These are phyloP conservation scores for Penaeus monodon DNA, from an alignment of 2,888 invertebrate species.

Conservation along the genomic window DNA sequence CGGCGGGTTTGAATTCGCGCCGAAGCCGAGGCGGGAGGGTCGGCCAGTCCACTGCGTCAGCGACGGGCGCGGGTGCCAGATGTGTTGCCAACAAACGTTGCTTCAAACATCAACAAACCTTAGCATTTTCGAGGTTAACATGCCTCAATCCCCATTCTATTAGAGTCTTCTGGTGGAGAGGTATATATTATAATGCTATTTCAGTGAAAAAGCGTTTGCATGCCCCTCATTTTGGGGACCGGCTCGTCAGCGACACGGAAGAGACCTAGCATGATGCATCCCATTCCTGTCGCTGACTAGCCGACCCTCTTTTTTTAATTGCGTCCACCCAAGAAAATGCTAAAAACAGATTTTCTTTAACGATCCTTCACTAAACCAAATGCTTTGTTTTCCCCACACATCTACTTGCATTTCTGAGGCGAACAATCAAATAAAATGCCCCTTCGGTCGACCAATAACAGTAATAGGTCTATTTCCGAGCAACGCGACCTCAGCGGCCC, in stretches of 20 bases:
- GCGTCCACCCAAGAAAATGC: background rate
- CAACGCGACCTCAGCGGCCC: conserved; percentile 30
- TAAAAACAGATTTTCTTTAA: background rate
- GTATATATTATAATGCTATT: background rate
- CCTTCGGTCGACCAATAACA: conserved; percentile 8
- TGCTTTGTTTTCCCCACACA: background rate
- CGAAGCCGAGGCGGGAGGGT: conserved; percentile 20
- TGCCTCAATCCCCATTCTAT: too few relatives aligned
- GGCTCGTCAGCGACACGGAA: conserved; percentile 39
- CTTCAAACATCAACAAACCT: too few relatives aligned
- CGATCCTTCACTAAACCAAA: background rate
- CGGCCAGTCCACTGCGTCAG: conserved; percentile 38
- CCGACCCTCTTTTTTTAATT: conserved; percentile 37
- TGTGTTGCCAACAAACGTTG: too few relatives aligned
- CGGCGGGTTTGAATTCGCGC: conserved; percentile 23
- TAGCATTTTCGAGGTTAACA: too few relatives aligned
- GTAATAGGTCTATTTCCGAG: conserved; percentile 38
- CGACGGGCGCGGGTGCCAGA: conserved; percentile 11
- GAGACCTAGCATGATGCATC: background rate
- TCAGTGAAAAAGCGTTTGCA: background rate
- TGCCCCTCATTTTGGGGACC: background rate
- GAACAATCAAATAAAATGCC: background rate
- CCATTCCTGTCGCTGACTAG: conserved; percentile 44
- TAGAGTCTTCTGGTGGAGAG: too few relatives aligned
- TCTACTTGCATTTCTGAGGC: background rate